Conservation (phyloP, 2,797 vertebrate species). For the Muscicapa striata region DNA sequence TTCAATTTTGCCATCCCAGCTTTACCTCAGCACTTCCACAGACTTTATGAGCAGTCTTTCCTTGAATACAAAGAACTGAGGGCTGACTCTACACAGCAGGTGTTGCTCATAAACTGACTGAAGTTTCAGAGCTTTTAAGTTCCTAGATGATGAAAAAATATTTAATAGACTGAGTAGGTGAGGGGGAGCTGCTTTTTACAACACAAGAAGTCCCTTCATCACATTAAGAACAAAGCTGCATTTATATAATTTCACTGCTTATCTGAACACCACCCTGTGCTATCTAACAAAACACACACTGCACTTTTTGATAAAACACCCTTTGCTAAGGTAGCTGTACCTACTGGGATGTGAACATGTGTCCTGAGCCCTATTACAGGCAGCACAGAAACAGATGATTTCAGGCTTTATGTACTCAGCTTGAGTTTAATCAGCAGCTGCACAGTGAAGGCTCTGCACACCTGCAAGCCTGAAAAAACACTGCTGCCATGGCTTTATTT, state of each 20-base stretch:
- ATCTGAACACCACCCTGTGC: neutral
- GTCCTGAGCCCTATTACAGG: neutral
- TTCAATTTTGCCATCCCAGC: neutral
- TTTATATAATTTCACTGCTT: neutral
- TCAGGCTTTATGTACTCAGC: neutral
- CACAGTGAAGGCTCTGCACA: neutral
- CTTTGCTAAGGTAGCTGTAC: neutral
- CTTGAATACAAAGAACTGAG: neutral
- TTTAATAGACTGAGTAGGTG: neutral
- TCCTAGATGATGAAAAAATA: neutral
- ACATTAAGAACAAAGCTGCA: neutral
- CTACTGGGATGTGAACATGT: neutral
- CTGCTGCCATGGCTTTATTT: neutral
- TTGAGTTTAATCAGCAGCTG: neutral
- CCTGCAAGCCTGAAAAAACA: neutral
- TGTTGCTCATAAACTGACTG: neutral
- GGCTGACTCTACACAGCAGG: neutral
- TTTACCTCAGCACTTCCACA: neutral
- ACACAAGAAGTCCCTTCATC: neutral
- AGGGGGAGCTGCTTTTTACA: neutral
- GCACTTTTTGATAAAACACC: neutral
- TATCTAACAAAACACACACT: conserved; percentile 2
- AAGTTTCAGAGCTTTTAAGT: neutral
- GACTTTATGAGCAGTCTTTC: neutral
- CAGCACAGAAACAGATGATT: neutral